Conservation (phyloP, 2,797 vertebrate species). For the Australoheros facetus region DNA sequence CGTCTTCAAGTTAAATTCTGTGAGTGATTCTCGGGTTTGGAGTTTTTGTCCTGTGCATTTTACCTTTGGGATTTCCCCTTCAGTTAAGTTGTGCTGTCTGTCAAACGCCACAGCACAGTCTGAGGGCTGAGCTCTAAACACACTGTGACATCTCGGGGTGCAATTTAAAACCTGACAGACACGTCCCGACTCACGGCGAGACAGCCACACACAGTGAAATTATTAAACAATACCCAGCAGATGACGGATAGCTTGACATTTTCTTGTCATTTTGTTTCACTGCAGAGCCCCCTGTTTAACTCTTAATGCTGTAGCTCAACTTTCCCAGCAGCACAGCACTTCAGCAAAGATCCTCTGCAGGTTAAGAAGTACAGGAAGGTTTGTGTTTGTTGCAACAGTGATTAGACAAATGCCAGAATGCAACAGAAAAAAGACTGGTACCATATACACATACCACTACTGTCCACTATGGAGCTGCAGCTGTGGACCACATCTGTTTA, state of each 20-base stretch:
- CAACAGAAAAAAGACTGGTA: neutral
- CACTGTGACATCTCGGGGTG: neutral
- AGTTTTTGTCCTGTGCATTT: neutral
- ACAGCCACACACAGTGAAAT: neutral
- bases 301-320: neutral
- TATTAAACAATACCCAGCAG: neutral
- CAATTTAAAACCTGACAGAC: constrained; percentile 3
- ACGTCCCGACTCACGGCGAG: neutral
- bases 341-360: neutral
- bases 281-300: neutral
- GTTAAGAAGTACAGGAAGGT: neutral
- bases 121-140: neutral
- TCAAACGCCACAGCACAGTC: neutral
- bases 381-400: neutral
- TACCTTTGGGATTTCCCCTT: neutral
- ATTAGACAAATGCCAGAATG: neutral
- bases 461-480: too few species aligned
- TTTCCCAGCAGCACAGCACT: neutral
- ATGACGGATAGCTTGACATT: neutral
- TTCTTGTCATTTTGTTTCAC: neutral
- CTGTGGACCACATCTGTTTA: neutral
- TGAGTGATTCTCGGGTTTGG: neutral
- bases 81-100: constrained; percentile 1
- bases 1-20: neutral
- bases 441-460: too few species aligned